Percentiles rank a stretch among this genome's conserved stretches.
These are phyloP conservation scores for Shinisaurus crocodilurus DNA, from an alignment of 2,113 vertebrate species.

Conservation along the genomic window DNA sequence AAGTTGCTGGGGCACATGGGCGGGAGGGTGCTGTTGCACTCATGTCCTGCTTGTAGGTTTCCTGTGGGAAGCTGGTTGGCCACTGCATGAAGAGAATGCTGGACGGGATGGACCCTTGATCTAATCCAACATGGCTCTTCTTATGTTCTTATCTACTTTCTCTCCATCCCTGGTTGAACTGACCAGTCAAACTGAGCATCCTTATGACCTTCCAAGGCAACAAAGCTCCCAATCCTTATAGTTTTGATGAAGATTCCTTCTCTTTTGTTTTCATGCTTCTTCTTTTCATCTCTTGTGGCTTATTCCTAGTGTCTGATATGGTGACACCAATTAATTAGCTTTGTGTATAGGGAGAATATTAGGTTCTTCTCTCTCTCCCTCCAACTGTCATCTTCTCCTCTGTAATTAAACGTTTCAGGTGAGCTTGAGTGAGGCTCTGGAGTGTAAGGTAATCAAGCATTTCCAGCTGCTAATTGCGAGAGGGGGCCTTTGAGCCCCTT, in stretches of 20 bases:
- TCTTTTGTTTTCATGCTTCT: background rate
- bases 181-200: background rate
- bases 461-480: slow-evolving; percentile 30
- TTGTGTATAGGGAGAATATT: background rate
- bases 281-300: background rate
- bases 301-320: background rate
- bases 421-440: background rate
- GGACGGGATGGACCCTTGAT: no score
- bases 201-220: background rate
- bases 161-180: background rate
- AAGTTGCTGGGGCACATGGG: background rate
- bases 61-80: no score
- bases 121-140: no score
- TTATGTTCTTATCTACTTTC: no score
- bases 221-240: no score
- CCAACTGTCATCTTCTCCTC: background rate
- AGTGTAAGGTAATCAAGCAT: slow-evolving; percentile 27
- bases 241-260: background rate
- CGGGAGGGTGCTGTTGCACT: no score
- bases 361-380: slow-evolving; percentile 12
- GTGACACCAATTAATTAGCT: background rate
- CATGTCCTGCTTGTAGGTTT: no score
- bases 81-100: no score
- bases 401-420: slow-evolving; percentile 57
- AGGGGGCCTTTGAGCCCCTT: background rate